phyloP scores from a whole-genome alignment of 2,888 invertebrate species.

The Lasioglossum malachurum region DNA sequence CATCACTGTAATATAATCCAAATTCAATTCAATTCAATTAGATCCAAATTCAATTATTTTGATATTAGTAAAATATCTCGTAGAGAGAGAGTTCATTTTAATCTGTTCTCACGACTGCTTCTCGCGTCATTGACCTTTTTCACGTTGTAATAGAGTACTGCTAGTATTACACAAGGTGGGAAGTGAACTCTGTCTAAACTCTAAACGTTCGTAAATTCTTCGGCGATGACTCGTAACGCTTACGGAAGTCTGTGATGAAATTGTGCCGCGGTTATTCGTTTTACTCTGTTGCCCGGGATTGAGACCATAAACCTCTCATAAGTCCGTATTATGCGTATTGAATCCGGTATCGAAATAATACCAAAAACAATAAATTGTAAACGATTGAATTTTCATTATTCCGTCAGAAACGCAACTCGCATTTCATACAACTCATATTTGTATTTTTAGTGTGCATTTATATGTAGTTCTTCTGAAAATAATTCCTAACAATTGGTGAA shows the following conservation, averaged over 20 bases:
- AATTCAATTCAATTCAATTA: too few relatives aligned
- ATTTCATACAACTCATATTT: not conserved
- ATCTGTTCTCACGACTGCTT: not conserved
- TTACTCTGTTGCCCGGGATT: conserved; percentile 22
- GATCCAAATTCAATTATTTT: too few relatives aligned
- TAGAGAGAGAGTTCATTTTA: not conserved
- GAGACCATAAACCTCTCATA: not conserved
- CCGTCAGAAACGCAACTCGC: not conserved
- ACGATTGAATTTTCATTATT: not conserved
- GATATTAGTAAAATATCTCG: not conserved
- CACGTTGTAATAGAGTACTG: not conserved
- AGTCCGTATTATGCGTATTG: not conserved
- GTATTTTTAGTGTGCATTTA: not conserved
- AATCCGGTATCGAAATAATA: not conserved
- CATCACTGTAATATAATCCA: too few relatives aligned
- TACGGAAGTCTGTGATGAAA: conserved; percentile 68
- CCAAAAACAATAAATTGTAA: not conserved
- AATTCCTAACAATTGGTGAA: too few relatives aligned
- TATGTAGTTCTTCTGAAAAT: too few relatives aligned
- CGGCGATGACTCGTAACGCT: conserved; percentile 60
- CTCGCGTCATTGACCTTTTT: not conserved
- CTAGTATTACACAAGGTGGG: conserved; percentile 20
- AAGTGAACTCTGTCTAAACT: conserved; percentile 17
- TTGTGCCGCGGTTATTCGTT: conserved; percentile 51
- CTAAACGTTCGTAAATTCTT: conserved; percentile 56